A percentile compares a stretch with the other conserved stretches of the same genome.
These are phyloP conservation scores for Podocnemis expansa DNA, from an alignment of 2,113 vertebrate genomes.

Conservation along the genomic window DNA sequence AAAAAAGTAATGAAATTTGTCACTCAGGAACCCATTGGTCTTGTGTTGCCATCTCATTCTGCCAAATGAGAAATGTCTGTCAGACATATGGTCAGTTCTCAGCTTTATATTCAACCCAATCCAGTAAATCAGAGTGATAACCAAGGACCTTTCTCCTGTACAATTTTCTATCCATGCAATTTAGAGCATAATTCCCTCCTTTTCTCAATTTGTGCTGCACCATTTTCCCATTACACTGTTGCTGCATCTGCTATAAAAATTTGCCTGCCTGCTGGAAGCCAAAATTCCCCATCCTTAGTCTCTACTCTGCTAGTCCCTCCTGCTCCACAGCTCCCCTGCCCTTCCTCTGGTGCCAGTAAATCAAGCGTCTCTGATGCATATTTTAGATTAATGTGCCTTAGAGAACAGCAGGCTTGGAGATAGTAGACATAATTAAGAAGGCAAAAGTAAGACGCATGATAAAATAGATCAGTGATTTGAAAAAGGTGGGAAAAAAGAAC, in stretches of 20 bases:
- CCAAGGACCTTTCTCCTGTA: neutral
- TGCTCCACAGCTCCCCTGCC: constrained; percentile 3
- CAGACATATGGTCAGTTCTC: constrained; percentile 20
- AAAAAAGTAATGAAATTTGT: neutral
- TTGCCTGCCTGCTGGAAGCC: neutral
- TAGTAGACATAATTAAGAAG: neutral
- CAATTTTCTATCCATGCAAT: constrained; percentile 11
- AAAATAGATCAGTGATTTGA: constrained; percentile 23
- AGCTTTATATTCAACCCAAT: neutral
- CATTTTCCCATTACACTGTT: neutral
- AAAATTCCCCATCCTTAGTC: neutral
- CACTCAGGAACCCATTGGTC: constrained; percentile 35
- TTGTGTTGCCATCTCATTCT: neutral
- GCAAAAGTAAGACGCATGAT: constrained; percentile 18
- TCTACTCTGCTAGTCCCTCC: neutral
- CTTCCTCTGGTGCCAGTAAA: neutral
- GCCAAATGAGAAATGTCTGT: neutral
- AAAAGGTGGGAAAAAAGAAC: neutral
- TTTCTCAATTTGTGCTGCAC: neutral
- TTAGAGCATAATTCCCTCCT: constrained; percentile 27
- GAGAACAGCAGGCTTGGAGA: neutral
- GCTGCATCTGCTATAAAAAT: constrained; percentile 1
- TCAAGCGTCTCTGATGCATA: neutral
- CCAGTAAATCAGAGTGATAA: neutral
- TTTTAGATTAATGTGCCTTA: neutral